A percentile compares a stretch with the other conserved stretches of the same genome.
Conservation (phyloP, 2,113 vertebrate species). For the Cyanocitta stelleri region DNA sequence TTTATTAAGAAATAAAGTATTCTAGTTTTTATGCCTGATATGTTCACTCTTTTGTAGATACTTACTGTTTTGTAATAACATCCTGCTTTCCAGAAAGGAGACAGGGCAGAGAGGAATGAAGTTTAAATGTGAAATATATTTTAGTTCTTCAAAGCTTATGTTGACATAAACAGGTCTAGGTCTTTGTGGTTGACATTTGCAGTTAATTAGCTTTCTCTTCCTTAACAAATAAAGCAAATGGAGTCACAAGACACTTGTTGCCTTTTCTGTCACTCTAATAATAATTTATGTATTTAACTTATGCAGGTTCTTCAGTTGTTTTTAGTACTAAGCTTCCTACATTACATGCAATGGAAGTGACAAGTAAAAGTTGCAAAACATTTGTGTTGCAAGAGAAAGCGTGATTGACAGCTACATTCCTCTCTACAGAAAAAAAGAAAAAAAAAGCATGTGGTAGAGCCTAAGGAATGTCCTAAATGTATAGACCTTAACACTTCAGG, state of each 20-base stretch:
- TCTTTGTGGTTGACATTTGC: conserved; percentile 57
- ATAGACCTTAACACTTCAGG: not conserved
- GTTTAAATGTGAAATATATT: conserved; percentile 42
- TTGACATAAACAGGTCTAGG: conserved; percentile 54
- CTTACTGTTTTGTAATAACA: conserved; percentile 14
- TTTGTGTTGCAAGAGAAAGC: conserved; percentile 20
- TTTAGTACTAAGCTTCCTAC: conserved; percentile 52
- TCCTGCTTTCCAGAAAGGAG: not conserved
- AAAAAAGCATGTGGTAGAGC: not conserved
- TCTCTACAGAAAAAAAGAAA: not conserved
- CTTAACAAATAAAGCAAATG: conserved; percentile 64
- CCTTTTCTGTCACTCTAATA: conserved; percentile 53
- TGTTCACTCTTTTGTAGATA: not conserved
- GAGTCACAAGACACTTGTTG: conserved; percentile 39
- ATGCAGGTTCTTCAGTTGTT: conserved; percentile 53
- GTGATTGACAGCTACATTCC: conserved; percentile 44
- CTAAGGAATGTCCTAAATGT: not conserved
- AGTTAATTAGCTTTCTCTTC: conserved; percentile 67
- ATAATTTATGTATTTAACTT: conserved; percentile 68
- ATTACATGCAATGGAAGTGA: conserved; percentile 26
- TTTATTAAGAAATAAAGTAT: not conserved
- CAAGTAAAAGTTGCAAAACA: conserved; percentile 29
- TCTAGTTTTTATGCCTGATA: not conserved
- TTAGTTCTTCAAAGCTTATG: conserved; percentile 55
- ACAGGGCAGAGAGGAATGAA: not conserved